These are phyloP conservation scores for Sarcophaga rosellei DNA, from an alignment of 2,888 invertebrate genomes.

Conservation along the genomic window DNA sequence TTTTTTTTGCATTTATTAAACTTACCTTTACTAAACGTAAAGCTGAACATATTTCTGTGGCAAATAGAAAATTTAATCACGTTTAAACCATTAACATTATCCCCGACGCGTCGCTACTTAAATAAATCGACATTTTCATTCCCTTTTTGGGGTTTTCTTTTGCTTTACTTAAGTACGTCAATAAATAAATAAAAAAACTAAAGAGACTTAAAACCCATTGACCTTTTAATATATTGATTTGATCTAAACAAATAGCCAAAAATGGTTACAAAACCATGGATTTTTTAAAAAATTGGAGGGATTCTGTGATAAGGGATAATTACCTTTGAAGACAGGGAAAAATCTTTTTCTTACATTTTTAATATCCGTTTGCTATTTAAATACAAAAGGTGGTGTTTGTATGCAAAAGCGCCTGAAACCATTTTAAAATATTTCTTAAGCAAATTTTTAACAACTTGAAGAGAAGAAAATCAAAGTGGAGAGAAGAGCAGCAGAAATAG, in stretches of 20 bases:
- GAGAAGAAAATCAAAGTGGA: background rate
- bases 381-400: background rate
- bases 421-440: slow-evolving; percentile 37
- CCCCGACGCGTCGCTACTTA: slow-evolving; percentile 77
- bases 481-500: background rate
- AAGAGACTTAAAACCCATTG: slow-evolving; percentile 25
- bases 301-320: slow-evolving; percentile 55
- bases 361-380: slow-evolving; percentile 59
- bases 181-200: slow-evolving; percentile 1
- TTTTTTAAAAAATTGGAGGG: background rate
- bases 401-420: slow-evolving; percentile 48
- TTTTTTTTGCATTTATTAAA: too few species aligned
- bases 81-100: slow-evolving; percentile 64
- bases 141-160: background rate
- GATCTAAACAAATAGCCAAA: background rate
- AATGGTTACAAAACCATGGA: slow-evolving; percentile 25
- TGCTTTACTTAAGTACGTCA: background rate
- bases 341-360: slow-evolving; percentile 71
- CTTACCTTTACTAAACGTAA: too few species aligned
- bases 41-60: too few species aligned
- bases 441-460: slow-evolving; percentile 9
- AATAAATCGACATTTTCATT: slow-evolving; percentile 26
- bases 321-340: slow-evolving; percentile 36
- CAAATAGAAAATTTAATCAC: slow-evolving; percentile 43
- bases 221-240: slow-evolving; percentile 13